Evolutionary conservation across 2,113 vertebrate species (phyloP), one percentile per base, ranked within the genome.

Genomic region (Alces alces): DNA sequence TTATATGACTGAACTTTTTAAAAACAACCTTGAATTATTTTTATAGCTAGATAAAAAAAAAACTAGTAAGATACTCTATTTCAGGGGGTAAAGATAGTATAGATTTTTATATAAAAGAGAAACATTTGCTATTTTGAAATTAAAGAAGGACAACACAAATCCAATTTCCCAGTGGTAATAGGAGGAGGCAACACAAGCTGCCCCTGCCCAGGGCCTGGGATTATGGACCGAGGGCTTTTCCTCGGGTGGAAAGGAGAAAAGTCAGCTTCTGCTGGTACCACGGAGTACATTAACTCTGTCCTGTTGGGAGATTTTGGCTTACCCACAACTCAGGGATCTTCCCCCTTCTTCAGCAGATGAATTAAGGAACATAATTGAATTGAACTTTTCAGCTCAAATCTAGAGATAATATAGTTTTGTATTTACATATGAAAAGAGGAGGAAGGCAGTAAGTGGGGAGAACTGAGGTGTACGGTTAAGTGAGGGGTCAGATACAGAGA

Each of bases 81-180:
- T 66, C 45, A 5, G 21, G 17, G 10, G 8, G 43, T 4, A 58
- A 60, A 52, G 61, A 61, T 27, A 86, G 27, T 78, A 27, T 11
- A 87, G 23, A 54, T 78, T 79, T 91, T 50, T 79, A 47, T 47
- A 60, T 33, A 25, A 86, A 86, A 93, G n/a, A 30, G 39, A 78
- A 91, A 87, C 61, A 82, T 33, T 89, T 76, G 23, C 14, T 86
- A 86, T 78, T 89, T 93, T 89, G 82, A 96, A 96, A 86, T 89
- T 89, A 73, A 95, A 95, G 55, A 89, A 85, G 13, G 8, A 33
- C 83, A 94, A 66, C 45, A 89, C 70, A 92, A 87, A 33, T 70
- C 11, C 7, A 79, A 54, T 92, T 90, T 89, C 30, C 39, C 45
- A 54, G 43, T 61, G n/a, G 58, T 25, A 47, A 76, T 2, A 86